Evolutionary conservation across 2,888 invertebrate species (phyloP).

Genomic region (Scaptodrosophila latifasciaeformis): DNA sequence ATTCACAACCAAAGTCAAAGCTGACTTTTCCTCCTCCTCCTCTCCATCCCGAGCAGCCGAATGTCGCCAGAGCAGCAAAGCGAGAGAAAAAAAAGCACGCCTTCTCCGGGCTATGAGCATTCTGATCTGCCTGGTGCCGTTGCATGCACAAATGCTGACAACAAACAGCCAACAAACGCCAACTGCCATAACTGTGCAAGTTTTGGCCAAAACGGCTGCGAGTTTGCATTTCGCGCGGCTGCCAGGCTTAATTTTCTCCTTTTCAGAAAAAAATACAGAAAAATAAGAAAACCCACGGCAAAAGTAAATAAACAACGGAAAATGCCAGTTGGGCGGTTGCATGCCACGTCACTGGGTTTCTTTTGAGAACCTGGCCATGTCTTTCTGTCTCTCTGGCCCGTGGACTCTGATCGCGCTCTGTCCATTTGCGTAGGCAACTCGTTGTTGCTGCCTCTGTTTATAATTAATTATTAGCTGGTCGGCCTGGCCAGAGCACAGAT

Average conservation of each 20-base stretch:
- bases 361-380: constrained; percentile 23
- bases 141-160: constrained; percentile 60
- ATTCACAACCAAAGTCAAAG: background rate
- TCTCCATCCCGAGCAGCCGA: constrained; percentile 59
- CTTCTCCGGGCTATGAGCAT: constrained; percentile 50
- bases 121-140: no score
- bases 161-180: constrained; percentile 17
- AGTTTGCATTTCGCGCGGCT: constrained; percentile 69
- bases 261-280: constrained; percentile 39
- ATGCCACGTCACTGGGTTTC: constrained; percentile 28
- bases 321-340: constrained; percentile 28
- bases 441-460: constrained; percentile 16
- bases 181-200: constrained; percentile 45
- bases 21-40: no score
- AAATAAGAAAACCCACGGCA: constrained; percentile 59
- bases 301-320: constrained; percentile 38
- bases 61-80: no score
- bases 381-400: no score
- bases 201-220: constrained; percentile 59
- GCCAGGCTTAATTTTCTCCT: constrained; percentile 65
- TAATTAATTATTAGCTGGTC: background rate
- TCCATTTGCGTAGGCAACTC: constrained; percentile 65
- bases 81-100: constrained; percentile 34
- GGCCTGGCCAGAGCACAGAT: constrained; percentile 20
- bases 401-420: constrained; percentile 1